Evolutionary conservation across 92 coral and sea anemone species (phyloP).

Genomic region (Zoanthus gigantus): DNA sequence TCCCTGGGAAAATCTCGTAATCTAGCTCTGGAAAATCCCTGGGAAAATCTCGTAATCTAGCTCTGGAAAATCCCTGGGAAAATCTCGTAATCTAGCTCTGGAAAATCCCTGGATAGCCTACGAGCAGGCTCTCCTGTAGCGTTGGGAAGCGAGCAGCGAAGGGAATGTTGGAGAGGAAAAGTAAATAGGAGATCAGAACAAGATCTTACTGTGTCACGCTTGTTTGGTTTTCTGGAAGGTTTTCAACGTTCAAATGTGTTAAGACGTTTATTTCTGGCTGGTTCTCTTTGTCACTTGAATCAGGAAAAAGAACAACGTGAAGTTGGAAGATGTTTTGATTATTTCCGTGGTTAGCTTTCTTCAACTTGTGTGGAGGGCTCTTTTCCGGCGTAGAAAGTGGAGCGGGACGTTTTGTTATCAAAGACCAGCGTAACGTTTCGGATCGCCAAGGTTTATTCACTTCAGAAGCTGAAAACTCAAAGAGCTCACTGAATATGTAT

Average conservation of each 20-base stretch:
- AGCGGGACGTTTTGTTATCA: conserved; percentile 17
- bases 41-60: too few species aligned
- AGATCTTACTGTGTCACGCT: conserved; percentile 44
- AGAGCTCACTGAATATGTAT: conserved; percentile 2
- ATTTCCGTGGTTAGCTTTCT: neutral
- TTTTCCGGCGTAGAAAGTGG: conserved; percentile 15
- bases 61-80: too few species aligned
- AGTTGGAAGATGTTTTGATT: neutral
- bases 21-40: too few species aligned
- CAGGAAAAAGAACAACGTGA: conserved; percentile 41
- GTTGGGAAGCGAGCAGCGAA: too few species aligned
- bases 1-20: too few species aligned
- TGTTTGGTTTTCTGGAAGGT: conserved; percentile 54
- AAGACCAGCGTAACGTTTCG: conserved; percentile 1
- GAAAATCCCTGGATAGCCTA: too few species aligned
- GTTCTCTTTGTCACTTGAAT: conserved; percentile 25
- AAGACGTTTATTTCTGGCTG: conserved; percentile 8
- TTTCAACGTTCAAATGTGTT: conserved; percentile 47
- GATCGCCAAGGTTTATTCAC: neutral
- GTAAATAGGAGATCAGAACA: too few species aligned
- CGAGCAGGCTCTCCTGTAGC: too few species aligned
- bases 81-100: too few species aligned
- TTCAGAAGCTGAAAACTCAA: neutral
- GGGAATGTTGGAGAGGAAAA: too few species aligned
- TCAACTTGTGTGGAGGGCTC: conserved; percentile 16